Evolutionary conservation across 2,113 vertebrate species (phyloP), one percentile per base, ranked within the genome.

Genomic region (Podarcis raffonei): DNA sequence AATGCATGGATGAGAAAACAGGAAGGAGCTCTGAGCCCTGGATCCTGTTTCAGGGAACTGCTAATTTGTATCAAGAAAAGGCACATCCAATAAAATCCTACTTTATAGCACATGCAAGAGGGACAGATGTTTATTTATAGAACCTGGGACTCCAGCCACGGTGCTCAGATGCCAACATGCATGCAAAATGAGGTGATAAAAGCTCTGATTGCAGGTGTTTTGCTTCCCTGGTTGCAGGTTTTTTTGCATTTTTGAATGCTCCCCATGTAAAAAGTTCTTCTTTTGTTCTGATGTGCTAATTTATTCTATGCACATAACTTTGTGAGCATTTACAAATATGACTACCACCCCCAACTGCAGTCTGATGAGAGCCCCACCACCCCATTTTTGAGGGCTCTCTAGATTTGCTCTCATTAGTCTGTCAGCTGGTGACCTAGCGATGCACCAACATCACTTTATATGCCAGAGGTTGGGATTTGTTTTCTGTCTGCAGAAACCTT

Each of bases 61-160:
- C 91, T 94, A 95, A 94, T 91, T 94, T 91, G 89, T 80, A 92
- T 94, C 93, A 94, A 83, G 93, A 94, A 94, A 95, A 93, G 94
- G 93, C 91, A 95, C 92, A 81, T 92, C 92, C 92, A 93, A 94
- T 94, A 94, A 89, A 94, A 92, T 77, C n/a, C 48, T 95, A 89
- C 94, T 92, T 95, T 94, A 94, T 95, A 75, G 30, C 85, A 89
- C 89, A 85, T 92, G 93, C 93, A 94, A 94, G 68, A 95, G 91
- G 89, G 93, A 95, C 75, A 76, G 35, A 76, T 6, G 18, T 80
- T 80, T 80, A 80, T 80, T 80, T 80, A 35, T 62, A 62, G 42
- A 81, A 59, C 5, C 30, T 59, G 30, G 53, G 53, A n/a, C 30
- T 81, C 6, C n/a, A 59, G 30, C 57, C 57, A 30, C 15, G 12